Base-by-base conservation (phyloP, 2,888 invertebrate genomes). In the Agonopterix heracliana region DNA sequence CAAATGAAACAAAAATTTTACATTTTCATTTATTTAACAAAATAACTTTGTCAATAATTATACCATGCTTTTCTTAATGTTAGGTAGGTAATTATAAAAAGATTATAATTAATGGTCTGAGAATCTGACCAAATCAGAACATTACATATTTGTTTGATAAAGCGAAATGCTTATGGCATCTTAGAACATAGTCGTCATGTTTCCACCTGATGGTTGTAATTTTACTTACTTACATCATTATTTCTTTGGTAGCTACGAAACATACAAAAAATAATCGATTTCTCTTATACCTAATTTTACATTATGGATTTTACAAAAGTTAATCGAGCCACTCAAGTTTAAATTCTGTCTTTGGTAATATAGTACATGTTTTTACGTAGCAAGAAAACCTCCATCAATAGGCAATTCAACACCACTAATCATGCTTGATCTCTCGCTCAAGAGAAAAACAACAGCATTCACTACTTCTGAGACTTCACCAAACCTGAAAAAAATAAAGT, bases 381-480 rank as follows among this genome's bases (percentile, higher is more conserved):
- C 90, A 42, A 90, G 82, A 67, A 90, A 92, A 52, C 97, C 97
- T 17, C 97, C 97, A 68, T 98, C 97, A 36, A 97, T 89, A 0
- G 95, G 93, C 48, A 97, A 76, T 47, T 90, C 90, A 7, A 91
- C 90, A 3, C 96, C 97, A 59, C 91, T 95, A 47, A 96, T 93
- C 93, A 96, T 96, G 49, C 92, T 92, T 3, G 97, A 91, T 60
- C 92, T 91, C 13, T 86, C 85, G 58, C 96, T 95, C 38, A 98
- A 83, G 44, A 98, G 89, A 78, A 92, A 98, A 35, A 95, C 76
- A 34, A 95, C 91, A 2, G 93, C 91, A 74, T 96, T 92, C 1
- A 95, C 93, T 3, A 97, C 96, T 70, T 98, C 97, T 8, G 92
- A 88, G 1, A 95, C 92, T 78, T 97, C 96, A 73, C 92, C 89